phyloP scores from a whole-genome alignment of 1,140 invertebrate genomes.

The Leptinotarsa texana region DNA sequence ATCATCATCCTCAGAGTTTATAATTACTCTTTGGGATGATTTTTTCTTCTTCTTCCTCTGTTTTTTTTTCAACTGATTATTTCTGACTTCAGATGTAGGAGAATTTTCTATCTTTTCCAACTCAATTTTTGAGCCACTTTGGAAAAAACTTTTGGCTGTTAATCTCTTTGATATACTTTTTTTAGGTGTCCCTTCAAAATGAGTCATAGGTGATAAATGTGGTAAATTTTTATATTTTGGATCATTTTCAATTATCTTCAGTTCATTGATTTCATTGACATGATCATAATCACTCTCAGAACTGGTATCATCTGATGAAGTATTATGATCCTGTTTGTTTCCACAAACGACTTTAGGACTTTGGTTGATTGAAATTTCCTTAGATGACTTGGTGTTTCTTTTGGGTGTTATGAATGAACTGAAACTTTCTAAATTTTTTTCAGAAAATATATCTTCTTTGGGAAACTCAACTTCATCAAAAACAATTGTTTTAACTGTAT shows the following conservation, averaged over 20 bases:
- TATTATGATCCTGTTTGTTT: slow-evolving; percentile 4
- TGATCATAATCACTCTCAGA: slow-evolving; percentile 47
- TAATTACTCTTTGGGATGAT: background rate
- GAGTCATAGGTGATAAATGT: slow-evolving; percentile 40
- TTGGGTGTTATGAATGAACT: slow-evolving; percentile 43
- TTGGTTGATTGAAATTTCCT: slow-evolving; percentile 1
- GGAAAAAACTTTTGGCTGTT: slow-evolving; percentile 12
- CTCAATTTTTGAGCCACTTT: background rate
- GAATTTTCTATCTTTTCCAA: background rate
- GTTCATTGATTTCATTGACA: background rate
- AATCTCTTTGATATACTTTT: slow-evolving; percentile 14
- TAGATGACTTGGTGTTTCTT: slow-evolving; percentile 23
- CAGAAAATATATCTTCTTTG: slow-evolving; percentile 44
- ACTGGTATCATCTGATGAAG: slow-evolving; percentile 36
- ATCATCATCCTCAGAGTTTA: slow-evolving; percentile 8
- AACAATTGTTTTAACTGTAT: slow-evolving; percentile 39
- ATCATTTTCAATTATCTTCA: slow-evolving; percentile 5
- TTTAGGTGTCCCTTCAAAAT: background rate
- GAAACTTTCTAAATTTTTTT: slow-evolving; percentile 44
- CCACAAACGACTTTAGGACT: background rate
- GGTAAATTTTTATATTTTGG: slow-evolving; percentile 39
- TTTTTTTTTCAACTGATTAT: slow-evolving; percentile 26
- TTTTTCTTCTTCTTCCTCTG: slow-evolving; percentile 22
- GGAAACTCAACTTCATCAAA: slow-evolving; percentile 49
- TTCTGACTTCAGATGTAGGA: background rate